phyloP scores from a whole-genome alignment of 1,140 invertebrate species.

The Hylaeus volcanicus region DNA sequence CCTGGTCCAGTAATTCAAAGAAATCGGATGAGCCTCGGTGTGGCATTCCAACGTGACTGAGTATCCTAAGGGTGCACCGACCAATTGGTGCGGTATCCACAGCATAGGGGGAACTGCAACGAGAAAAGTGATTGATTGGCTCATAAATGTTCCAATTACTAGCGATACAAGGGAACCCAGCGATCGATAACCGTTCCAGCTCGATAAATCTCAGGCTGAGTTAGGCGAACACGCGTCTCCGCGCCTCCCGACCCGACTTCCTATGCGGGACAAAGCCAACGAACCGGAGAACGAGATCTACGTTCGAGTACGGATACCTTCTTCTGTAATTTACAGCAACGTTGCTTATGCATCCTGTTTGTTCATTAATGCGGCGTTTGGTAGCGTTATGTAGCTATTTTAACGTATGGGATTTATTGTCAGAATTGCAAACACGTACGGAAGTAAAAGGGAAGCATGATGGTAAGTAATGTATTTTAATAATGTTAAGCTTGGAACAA shows the following conservation, averaged over 20 bases:
- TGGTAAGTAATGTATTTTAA: too few species aligned
- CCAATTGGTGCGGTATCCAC: constrained; percentile 94
- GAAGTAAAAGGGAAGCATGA: too few species aligned
- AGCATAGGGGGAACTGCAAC: constrained; percentile 93
- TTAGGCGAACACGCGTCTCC: constrained; percentile 13
- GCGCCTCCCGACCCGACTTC: not conserved
- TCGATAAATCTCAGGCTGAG: constrained; percentile 69
- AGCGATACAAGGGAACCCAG: constrained; percentile 66
- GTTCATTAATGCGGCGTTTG: too few species aligned
- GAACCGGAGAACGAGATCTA: not conserved
- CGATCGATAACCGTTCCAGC: constrained; percentile 66
- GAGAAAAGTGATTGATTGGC: constrained; percentile 75
- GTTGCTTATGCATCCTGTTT: too few species aligned
- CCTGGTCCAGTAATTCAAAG: constrained; percentile 94
- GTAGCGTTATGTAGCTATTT: too few species aligned
- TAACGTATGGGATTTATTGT: too few species aligned
- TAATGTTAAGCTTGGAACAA: too few species aligned
- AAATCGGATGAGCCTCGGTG: constrained; percentile 94
- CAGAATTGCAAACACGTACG: too few species aligned
- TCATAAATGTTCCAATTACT: constrained; percentile 78
- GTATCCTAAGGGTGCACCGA: constrained; percentile 89
- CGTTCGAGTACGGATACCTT: too few species aligned
- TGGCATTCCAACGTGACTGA: constrained; percentile 93
- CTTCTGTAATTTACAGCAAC: too few species aligned
- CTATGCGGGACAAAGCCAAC: not conserved